Conservation (phyloP, 2,797 vertebrate species). For the Pagetopsis macropterus region DNA sequence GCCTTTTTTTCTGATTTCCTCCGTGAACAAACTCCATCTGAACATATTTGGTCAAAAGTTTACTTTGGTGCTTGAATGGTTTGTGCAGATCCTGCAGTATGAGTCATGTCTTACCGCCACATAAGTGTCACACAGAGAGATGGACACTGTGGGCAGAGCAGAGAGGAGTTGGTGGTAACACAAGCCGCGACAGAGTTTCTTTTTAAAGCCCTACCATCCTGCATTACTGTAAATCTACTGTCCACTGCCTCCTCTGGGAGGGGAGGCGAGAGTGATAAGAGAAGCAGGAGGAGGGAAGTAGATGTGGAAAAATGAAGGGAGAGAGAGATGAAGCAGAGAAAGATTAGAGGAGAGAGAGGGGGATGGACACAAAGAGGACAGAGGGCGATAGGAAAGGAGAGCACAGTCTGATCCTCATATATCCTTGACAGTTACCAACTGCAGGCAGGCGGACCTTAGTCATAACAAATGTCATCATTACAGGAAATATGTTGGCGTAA, state of each 20-base stretch:
- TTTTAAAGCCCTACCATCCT: constrained; percentile 70
- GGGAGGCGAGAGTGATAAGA: constrained; percentile 54
- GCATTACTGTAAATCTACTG: constrained; percentile 76
- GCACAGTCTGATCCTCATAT: constrained; percentile 52
- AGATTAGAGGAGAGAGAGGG: constrained; percentile 41
- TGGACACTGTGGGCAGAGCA: constrained; percentile 63
- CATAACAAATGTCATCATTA: constrained; percentile 50
- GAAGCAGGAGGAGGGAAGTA: constrained; percentile 53
- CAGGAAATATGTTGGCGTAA: constrained; percentile 37
- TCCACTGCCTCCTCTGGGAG: constrained; percentile 66
- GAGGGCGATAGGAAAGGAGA: constrained; percentile 19
- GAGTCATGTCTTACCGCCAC: constrained; percentile 57
- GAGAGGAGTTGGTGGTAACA: constrained; percentile 64
- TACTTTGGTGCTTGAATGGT: constrained; percentile 36
- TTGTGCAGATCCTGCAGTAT: constrained; percentile 25
- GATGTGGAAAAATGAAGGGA: constrained; percentile 30
- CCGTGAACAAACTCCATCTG: constrained; percentile 41
- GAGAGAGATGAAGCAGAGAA: constrained; percentile 27
- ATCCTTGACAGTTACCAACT: constrained; percentile 50
- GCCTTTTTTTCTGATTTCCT: constrained; percentile 29
- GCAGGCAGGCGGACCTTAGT: constrained; percentile 20
- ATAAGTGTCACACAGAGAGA: constrained; percentile 61
- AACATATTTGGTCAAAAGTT: constrained; percentile 40
- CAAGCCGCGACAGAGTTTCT: constrained; percentile 61
- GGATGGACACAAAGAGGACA: constrained; percentile 31